Base-by-base conservation (phyloP, 2,113 vertebrate genomes). In the Colossoma macropomum region DNA sequence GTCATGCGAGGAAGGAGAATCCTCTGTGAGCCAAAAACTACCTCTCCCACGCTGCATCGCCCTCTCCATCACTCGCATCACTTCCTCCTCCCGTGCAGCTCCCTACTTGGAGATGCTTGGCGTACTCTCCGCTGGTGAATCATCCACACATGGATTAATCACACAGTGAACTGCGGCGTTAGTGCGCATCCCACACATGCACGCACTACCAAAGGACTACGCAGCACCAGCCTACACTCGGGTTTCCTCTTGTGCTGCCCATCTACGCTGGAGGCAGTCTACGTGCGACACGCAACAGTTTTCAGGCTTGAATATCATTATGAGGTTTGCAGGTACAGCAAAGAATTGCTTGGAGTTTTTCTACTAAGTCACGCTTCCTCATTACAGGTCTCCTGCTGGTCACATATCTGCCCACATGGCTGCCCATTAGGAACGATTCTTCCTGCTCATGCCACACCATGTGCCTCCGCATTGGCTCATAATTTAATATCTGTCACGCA, bases 71-170 rank as follows among this genome's bases (percentile, higher is more conserved):
- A 3, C 54, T 48, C 38, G 78, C 78, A 86, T 84, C 85, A 84
- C 78, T 73, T 84, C 82, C 86, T 81, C 82, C 86, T 70, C 79
- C 63, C 38, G 56, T 80, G 78, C 79, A 71, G 65, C 62, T 63
- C 81, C 71, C 65, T 62, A 84, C 74, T 83, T 69, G 60, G 82
- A 87, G 82, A 71, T 23, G 77, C 74, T 79, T 45, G n/a, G 81
- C 60, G 45, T 86, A 59, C 69, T 56, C 77, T 73, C 16, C 17
- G 28, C 52, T 48, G 17, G 48, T 86, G 85, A 86, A 82, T 84
- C 84, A 89, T 75, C 72, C 70, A 86, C 80, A 73, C 60, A 80
- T 63, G 73, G 30, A 76, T 72, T 84, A 69, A 82, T 81, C 79
- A 87, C 34, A 62, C 79, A 48, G 48, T 56, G 62, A 65, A 85